Evolutionary conservation across 2,113 vertebrate species (phyloP).

Genomic region (Micronycteris hirsuta): DNA sequence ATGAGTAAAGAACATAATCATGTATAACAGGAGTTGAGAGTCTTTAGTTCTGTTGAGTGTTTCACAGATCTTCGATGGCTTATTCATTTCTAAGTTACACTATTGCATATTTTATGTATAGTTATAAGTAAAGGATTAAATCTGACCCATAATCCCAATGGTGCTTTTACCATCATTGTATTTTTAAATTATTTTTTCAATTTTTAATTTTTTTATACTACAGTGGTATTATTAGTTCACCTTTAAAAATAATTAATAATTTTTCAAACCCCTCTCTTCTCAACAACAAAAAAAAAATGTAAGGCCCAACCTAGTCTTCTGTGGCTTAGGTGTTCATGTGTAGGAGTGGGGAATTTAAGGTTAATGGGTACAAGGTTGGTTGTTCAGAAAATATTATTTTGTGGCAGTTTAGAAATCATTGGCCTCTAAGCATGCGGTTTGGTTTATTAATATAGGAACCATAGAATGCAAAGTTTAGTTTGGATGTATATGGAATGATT

Average conservation of each 20-base stretch:
- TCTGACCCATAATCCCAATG: background rate
- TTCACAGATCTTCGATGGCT: background rate
- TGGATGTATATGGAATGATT: background rate
- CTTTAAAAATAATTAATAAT: background rate
- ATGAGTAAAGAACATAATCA: background rate
- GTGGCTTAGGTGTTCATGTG: accelerated
- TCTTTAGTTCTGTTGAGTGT: background rate
- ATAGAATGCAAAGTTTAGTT: background rate
- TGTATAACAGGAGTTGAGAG: background rate
- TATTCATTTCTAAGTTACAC: background rate
- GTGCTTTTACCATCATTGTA: background rate
- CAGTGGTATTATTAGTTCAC: background rate
- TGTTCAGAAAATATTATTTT: conserved; percentile 18
- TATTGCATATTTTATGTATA: background rate
- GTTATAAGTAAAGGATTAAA: background rate
- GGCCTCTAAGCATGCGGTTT: background rate
- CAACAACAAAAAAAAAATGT: background rate
- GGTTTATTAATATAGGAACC: background rate
- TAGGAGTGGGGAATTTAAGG: background rate
- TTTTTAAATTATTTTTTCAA: background rate
- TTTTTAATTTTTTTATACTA: background rate
- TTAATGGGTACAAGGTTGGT: background rate
- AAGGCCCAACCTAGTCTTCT: background rate
- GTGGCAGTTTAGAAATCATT: background rate
- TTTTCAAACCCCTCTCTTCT: background rate